Evolutionary conservation across 2,113 vertebrate species (phyloP).

Genomic region (Takifugu flavidus): DNA sequence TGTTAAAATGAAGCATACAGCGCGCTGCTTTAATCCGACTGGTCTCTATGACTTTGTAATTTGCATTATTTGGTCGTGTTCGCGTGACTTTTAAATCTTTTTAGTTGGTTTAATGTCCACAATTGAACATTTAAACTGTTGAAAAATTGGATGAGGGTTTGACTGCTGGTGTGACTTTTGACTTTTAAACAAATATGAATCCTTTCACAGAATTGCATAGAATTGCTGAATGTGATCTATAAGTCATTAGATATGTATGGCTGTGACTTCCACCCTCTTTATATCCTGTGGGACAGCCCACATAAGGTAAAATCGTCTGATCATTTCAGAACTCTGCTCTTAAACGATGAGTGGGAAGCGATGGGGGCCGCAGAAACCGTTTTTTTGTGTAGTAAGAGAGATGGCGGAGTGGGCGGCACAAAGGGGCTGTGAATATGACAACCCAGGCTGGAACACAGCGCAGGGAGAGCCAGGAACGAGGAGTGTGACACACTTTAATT

Average conservation of each 20-base stretch:
- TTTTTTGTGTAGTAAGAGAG: conserved; percentile 23
- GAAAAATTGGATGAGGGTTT: no score
- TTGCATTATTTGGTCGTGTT: no score
- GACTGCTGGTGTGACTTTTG: no score
- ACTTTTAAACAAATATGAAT: background rate
- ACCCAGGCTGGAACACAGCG: background rate
- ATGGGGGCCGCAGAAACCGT: conserved; percentile 10
- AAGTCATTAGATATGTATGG: background rate
- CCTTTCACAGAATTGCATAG: background rate
- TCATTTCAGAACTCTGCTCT: conserved; percentile 3
- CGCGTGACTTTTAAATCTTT: no score
- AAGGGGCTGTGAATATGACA: conserved; percentile 3
- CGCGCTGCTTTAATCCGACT: no score
- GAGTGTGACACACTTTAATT: background rate
- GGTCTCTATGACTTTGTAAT: no score
- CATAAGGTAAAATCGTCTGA: conserved; percentile 28
- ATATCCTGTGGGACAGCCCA: conserved; percentile 11
- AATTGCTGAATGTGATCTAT: conserved; percentile 4
- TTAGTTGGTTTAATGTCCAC: no score
- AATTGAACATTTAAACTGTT: no score
- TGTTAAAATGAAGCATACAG: no score
- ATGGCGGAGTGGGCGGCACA: conserved; percentile 39
- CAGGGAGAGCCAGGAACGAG: background rate
- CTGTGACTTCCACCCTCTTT: conserved; percentile 7
- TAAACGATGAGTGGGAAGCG: conserved; percentile 15